phyloP scores from a whole-genome alignment of 2,888 invertebrate genomes.

The Stratiomys singularior region DNA sequence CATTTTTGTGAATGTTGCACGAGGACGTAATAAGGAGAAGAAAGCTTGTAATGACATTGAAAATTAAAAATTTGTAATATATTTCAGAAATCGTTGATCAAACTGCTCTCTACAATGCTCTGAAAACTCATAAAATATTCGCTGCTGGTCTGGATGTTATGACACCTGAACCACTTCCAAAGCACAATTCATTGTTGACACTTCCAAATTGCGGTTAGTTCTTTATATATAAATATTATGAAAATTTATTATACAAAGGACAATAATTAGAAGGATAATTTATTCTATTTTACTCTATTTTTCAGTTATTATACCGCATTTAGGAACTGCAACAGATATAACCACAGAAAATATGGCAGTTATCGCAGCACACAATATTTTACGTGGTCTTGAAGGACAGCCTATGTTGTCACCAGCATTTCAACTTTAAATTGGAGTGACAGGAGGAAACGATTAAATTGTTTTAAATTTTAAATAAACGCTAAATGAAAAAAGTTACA shows the following conservation, averaged over 20 bases:
- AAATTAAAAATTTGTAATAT: conserved; percentile 24
- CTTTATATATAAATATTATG: background rate
- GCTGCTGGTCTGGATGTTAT: conserved; percentile 94
- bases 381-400: conserved; percentile 77
- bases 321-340: conserved; percentile 84
- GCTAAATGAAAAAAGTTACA: background rate
- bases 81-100: conserved; percentile 77
- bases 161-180: conserved; percentile 89
- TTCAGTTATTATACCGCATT: conserved; percentile 83
- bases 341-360: conserved; percentile 83
- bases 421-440: too few relatives aligned
- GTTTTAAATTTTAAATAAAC: too few relatives aligned
- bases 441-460: too few relatives aligned
- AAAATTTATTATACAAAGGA: too few relatives aligned
- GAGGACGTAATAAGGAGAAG: conserved; percentile 67
- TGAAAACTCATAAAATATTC: conserved; percentile 78
- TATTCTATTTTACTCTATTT: conserved; percentile 17
- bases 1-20: conserved; percentile 77
- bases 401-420: conserved; percentile 73
- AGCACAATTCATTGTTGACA: conserved; percentile 78
- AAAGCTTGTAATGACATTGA: background rate
- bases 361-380: conserved; percentile 82
- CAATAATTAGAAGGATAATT: too few relatives aligned
- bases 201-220: conserved; percentile 81
- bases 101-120: conserved; percentile 79